These are phyloP conservation scores for Jaculus jaculus DNA, from an alignment of 2,113 vertebrate genomes.

Conservation along the genomic window DNA sequence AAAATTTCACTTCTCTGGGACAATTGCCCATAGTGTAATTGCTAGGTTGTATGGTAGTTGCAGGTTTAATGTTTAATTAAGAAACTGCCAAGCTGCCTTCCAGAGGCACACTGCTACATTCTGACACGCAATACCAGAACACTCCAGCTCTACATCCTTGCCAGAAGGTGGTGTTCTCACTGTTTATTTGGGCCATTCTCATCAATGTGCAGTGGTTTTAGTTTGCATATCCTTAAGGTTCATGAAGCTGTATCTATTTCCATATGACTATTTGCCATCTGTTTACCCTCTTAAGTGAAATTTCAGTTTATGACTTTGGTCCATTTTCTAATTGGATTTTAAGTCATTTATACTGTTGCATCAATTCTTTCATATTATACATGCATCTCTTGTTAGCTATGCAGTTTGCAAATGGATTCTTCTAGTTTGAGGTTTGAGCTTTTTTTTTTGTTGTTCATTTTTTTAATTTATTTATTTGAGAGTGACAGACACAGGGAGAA, in stretches of 20 bases:
- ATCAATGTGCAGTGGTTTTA: background rate
- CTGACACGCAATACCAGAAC: background rate
- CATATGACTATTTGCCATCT: background rate
- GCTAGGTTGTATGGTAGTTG: background rate
- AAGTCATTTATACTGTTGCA: background rate
- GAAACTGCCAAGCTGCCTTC: background rate
- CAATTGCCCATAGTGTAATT: background rate
- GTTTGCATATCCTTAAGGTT: background rate
- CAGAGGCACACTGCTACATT: no score
- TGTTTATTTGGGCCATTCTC: background rate
- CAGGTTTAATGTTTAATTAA: background rate
- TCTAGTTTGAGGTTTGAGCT: background rate
- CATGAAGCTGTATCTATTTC: background rate
- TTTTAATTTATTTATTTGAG: no score
- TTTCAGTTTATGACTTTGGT: background rate
- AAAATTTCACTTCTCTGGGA: constrained; percentile 38
- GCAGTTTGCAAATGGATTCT: background rate
- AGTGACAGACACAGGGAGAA: no score
- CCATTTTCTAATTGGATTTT: background rate
- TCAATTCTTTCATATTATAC: background rate
- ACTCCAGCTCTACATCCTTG: background rate
- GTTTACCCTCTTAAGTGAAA: background rate
- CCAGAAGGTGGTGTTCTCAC: background rate
- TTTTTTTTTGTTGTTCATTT: no score
- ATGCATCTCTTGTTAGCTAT: background rate